These are phyloP conservation scores for Furcula furcula DNA, from an alignment of 2,888 invertebrate species.

Conservation along the genomic window DNA sequence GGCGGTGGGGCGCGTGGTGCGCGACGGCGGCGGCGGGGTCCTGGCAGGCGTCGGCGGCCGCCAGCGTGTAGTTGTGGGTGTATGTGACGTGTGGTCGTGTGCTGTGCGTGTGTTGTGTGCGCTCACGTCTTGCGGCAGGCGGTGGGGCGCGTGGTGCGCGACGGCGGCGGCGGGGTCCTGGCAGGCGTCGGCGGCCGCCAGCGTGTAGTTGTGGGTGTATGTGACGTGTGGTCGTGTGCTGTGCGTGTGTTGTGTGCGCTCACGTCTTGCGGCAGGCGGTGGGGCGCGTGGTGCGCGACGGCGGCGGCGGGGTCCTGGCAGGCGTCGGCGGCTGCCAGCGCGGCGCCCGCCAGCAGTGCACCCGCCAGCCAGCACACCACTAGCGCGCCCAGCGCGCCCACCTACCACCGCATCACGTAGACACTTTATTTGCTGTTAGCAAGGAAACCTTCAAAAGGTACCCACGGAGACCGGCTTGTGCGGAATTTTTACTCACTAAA, in stretches of 20 bases:
- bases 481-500: no score
- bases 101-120: neutral
- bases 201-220: neutral
- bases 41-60: no score
- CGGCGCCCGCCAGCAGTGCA: conserved; percentile 91
- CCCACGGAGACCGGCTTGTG: no score
- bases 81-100: neutral
- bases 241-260: conserved; percentile 24
- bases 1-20: no score
- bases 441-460: no score
- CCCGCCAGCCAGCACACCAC: conserved; percentile 92
- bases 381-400: conserved; percentile 86
- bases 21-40: no score
- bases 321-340: conserved; percentile 92
- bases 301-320: conserved; percentile 93
- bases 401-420: conserved; percentile 38
- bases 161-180: no score
- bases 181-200: no score
- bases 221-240: neutral
- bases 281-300: conserved; percentile 84
- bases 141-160: no score
- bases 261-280: conserved; percentile 80
- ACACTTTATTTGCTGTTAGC: no score
- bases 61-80: no score
- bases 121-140: conserved; percentile 79